These are phyloP conservation scores for Pygocentrus nattereri DNA, from an alignment of 2,797 vertebrate species.

Conservation along the genomic window DNA sequence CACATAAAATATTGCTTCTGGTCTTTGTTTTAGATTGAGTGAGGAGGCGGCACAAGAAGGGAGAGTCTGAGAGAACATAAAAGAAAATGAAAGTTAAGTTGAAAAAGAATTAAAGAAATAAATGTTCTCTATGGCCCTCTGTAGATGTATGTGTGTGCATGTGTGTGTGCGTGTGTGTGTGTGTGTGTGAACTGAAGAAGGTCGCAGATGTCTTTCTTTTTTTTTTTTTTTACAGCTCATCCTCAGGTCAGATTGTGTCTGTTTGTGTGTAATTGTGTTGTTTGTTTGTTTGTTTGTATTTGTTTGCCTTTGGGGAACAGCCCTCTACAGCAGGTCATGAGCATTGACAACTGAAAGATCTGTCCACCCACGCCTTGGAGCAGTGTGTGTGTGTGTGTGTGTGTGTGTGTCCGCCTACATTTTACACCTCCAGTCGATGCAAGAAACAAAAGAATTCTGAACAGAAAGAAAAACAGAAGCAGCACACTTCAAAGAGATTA, in stretches of 20 bases:
- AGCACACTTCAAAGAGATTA: not conserved
- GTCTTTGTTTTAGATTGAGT: too few relatives aligned
- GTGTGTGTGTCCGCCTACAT: conserved; percentile 9
- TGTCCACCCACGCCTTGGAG: conserved; percentile 19
- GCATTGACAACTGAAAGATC: conserved; percentile 38
- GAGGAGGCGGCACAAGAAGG: too few relatives aligned
- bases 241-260: conserved; percentile 3
- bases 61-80: too few relatives aligned
- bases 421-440: conserved; percentile 20
- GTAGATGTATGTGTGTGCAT: not conserved
- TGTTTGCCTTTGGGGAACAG: conserved; percentile 21
- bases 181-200: conserved; percentile 8
- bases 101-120: too few relatives aligned
- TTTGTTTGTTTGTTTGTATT: conserved; percentile 9
- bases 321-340: conserved; percentile 27
- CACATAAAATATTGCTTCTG: too few relatives aligned
- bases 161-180: not conserved
- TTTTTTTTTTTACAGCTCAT: conserved; percentile 3
- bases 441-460: conserved; percentile 9
- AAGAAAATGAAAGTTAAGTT: too few relatives aligned
- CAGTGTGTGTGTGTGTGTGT: conserved; percentile 17
- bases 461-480: conserved; percentile 9
- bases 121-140: not conserved
- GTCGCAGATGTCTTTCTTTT: not conserved
- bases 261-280: conserved; percentile 17